Evolutionary conservation across 2,888 invertebrate species (phyloP).

Genomic region (Chesias legatella): DNA sequence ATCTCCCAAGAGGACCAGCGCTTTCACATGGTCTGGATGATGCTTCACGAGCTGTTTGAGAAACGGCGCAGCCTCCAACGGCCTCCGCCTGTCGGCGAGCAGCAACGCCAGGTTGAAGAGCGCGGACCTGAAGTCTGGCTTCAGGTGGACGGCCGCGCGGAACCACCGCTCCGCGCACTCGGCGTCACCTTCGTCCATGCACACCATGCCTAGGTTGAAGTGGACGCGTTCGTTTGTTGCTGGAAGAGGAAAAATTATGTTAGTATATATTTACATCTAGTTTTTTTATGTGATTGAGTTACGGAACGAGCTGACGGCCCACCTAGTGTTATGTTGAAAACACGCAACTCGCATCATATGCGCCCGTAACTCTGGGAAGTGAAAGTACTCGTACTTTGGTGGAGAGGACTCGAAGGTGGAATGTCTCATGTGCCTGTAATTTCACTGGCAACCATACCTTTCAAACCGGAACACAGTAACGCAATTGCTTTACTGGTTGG

Average conservation of each 20-base stretch:
- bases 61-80: slow-evolving; percentile 95
- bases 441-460: too few relatives aligned
- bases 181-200: slow-evolving; percentile 96
- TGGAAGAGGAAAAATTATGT: slow-evolving; percentile 33
- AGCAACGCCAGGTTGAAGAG: slow-evolving; percentile 96
- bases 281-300: too few relatives aligned
- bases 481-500: too few relatives aligned
- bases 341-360: too few relatives aligned
- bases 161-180: slow-evolving; percentile 95
- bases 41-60: slow-evolving; percentile 93
- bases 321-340: too few relatives aligned
- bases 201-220: slow-evolving; percentile 97
- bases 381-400: too few relatives aligned
- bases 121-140: slow-evolving; percentile 94
- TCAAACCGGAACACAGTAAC: too few relatives aligned
- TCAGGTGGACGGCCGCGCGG: slow-evolving; percentile 91
- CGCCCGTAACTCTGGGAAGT: too few relatives aligned
- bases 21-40: slow-evolving; percentile 97
- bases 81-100: slow-evolving; percentile 92
- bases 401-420: too few relatives aligned
- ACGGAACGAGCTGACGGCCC: too few relatives aligned
- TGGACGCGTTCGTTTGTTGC: slow-evolving; percentile 93
- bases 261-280: too few relatives aligned
- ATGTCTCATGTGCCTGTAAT: too few relatives aligned
- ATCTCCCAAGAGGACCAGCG: slow-evolving; percentile 94